Base-by-base conservation (phyloP, 1,140 invertebrate genomes). In the Himalopsyche phryganea region DNA sequence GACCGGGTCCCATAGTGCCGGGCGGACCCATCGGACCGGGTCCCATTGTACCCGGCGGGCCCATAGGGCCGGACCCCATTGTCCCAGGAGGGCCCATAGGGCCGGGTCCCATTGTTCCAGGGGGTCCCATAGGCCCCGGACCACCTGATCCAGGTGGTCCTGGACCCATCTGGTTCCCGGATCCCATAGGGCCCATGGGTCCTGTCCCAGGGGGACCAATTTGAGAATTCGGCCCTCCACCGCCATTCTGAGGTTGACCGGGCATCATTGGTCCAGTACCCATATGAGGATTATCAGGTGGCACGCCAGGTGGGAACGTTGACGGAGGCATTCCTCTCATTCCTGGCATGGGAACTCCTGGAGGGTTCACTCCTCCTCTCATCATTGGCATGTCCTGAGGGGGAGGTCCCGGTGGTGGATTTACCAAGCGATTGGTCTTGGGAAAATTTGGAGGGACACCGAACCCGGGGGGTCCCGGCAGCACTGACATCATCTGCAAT, bases 131-230 rank as follows among this genome's bases (percentile, higher is more conserved):
- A 5, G 42, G 50, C 5, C 54, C 17, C 2, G 35, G 45, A 14
- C 46, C 46, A 45, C 40, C 49, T 48, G 9, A 15, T 18, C 56
- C 49, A 11, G 57, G 60, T 17, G 63, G 63, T 13, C 48, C 53
- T 42, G 40, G 44, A 13, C 47, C 47, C 45, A 53, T 53, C 14
- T 53, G 19, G n/a, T n/a, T n/a, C n/a, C n/a, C n/a, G n/a, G n/a
- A n/a, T n/a, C 18, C 18, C 35, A 65, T 2, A 67, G 68, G 5
- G 18, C 32, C n/a, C 54, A 58, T 47, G 14, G 23, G 55, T 5
- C 61, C 61, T 66, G 75, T 71, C 10, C 69, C 70, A 57, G 73
- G 74, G 11, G 75, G 72, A 38, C 66, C 70, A 60, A 73, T 67
- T 3, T 70, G 45, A 33, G 67, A 68, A 23, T 33, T 49, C 19